phyloP scores from a whole-genome alignment of 1,140 invertebrate genomes.

The Neelides sp. region DNA sequence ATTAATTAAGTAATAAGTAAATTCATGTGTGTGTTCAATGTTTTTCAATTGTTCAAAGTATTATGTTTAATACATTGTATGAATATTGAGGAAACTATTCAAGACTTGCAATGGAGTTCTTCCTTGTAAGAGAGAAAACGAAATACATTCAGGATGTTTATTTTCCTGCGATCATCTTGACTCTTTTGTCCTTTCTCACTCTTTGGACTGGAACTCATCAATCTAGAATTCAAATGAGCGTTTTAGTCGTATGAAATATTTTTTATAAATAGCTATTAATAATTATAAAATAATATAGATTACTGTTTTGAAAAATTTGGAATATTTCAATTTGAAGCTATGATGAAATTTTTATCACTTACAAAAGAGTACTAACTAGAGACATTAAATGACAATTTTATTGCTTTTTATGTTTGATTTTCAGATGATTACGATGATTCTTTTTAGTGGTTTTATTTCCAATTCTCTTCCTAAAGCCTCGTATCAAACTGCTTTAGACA shows the following conservation, averaged over 20 bases:
- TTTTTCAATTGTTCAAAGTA: no score
- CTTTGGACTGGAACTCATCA: not conserved
- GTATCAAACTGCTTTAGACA: constrained; percentile 23
- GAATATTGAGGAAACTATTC: constrained; percentile 8
- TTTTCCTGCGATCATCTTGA: constrained; percentile 12
- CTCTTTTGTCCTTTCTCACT: constrained; percentile 11
- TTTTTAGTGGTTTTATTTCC: constrained; percentile 13
- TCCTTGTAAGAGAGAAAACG: constrained; percentile 9
- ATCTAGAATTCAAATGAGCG: not conserved
- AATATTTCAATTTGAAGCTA: no score
- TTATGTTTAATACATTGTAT: no score
- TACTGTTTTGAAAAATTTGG: no score
- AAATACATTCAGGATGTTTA: constrained; percentile 18
- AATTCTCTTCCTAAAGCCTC: constrained; percentile 13
- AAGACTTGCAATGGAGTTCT: constrained; percentile 12
- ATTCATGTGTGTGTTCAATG: no score
- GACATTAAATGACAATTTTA: constrained; percentile 2
- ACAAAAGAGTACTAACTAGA: no score
- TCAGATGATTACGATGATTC: constrained; percentile 7
- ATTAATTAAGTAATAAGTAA: no score
- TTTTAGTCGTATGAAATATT: constrained; percentile 1
- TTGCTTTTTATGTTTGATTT: not conserved
- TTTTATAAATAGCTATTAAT: no score
- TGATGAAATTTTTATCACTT: no score
- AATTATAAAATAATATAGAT: no score